A percentile compares a stretch with the other conserved stretches of the same genome.
phyloP scores from a whole-genome alignment of 1,140 invertebrate species.

The Tenebrio molitor region DNA sequence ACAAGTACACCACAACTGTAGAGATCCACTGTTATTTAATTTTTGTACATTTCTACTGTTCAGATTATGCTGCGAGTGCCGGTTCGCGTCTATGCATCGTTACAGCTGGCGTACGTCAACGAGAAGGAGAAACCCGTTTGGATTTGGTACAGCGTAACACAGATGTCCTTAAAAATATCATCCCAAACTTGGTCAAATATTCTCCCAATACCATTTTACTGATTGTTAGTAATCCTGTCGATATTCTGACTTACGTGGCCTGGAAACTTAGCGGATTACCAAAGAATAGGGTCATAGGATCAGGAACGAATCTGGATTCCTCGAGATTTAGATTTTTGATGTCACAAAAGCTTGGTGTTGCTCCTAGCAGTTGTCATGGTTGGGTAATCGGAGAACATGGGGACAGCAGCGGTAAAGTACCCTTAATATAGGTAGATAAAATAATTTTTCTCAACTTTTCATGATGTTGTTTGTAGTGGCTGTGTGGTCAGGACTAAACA shows the following conservation, averaged over 20 bases:
- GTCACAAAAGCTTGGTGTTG: conserved; percentile 83
- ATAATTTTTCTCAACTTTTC: too few relatives aligned
- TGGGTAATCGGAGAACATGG: conserved; percentile 93
- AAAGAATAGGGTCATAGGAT: conserved; percentile 88
- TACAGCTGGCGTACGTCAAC: conserved; percentile 90
- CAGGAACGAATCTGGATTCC: conserved; percentile 92
- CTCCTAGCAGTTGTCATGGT: conserved; percentile 87
- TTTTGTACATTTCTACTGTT: too few relatives aligned
- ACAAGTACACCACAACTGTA: too few relatives aligned
- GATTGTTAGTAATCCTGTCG: conserved; percentile 92
- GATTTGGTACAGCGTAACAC: conserved; percentile 90
- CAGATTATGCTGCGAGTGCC: conserved; percentile 83
- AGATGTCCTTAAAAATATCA: conserved; percentile 88
- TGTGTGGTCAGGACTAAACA: conserved; percentile 93
- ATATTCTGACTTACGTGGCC: conserved; percentile 92
- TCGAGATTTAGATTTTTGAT: conserved; percentile 91
- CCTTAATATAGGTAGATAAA: conserved; percentile 15
- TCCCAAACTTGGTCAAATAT: conserved; percentile 86
- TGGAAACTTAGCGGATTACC: conserved; percentile 93
- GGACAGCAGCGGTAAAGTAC: conserved; percentile 79
- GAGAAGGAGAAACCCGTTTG: conserved; percentile 86
- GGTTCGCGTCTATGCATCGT: conserved; percentile 88
- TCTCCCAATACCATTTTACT: conserved; percentile 89
- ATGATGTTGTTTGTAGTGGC: too few relatives aligned
- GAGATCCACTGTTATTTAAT: too few relatives aligned